Evolutionary conservation across 2,888 invertebrate species (phyloP).

Genomic region (Crocallis elinguaria): DNA sequence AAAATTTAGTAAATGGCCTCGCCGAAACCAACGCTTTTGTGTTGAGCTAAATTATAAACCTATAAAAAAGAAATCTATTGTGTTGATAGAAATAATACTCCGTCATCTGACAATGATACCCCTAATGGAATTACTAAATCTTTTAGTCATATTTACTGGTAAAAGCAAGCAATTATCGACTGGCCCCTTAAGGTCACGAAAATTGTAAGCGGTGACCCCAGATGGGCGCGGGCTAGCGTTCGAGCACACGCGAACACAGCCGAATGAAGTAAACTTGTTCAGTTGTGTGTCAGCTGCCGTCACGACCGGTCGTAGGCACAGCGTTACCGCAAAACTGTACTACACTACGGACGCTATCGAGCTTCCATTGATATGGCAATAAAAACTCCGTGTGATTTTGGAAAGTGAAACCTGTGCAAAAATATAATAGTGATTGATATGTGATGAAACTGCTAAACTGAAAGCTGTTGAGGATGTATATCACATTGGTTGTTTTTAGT

Average conservation of each 20-base stretch:
- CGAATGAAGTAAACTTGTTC: constrained; percentile 46
- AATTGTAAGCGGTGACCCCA: constrained; percentile 64
- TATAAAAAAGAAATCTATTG: too few species aligned
- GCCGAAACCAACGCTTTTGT: too few species aligned
- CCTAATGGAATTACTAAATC: constrained; percentile 23
- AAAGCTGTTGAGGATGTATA: constrained; percentile 73
- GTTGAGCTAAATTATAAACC: too few species aligned
- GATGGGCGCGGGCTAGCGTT: constrained; percentile 16
- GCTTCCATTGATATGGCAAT: constrained; percentile 17
- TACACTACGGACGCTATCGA: constrained; percentile 13
- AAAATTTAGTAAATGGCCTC: too few species aligned
- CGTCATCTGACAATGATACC: not conserved
- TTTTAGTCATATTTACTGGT: constrained; percentile 49
- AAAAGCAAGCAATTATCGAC: constrained; percentile 62
- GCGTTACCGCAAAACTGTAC: constrained; percentile 3
- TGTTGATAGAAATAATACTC: not conserved
- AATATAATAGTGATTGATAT: constrained; percentile 46
- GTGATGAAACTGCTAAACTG: constrained; percentile 64
- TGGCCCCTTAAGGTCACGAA: constrained; percentile 71
- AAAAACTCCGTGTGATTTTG: constrained; percentile 29
- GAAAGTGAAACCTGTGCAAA: constrained; percentile 27
- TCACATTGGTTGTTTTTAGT: constrained; percentile 69
- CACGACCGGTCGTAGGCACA: constrained; percentile 47
- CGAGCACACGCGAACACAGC: constrained; percentile 20
- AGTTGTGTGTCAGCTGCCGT: constrained; percentile 61